Evolutionary conservation across 1,140 invertebrate genomes (phyloP), one percentile per base, ranked within the genome.

Genomic region (Drosophila oshimai): DNA sequence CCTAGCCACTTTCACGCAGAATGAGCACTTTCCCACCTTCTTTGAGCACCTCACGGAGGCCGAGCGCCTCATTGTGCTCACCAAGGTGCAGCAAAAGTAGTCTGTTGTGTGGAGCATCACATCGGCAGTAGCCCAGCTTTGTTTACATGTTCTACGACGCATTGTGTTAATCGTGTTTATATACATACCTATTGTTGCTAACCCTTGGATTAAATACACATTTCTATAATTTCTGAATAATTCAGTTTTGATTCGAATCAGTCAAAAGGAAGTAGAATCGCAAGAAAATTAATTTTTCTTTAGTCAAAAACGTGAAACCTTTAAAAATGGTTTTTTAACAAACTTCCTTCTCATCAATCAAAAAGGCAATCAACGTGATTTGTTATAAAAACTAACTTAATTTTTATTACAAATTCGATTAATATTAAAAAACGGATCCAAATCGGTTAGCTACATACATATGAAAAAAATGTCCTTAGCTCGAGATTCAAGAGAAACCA

Each of bases 11-110:
- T 94, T 95, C 65, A 92, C 92, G 2, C 92, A 92, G 37, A 93
- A 93, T 88, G 93, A 93, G 53, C 92, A 92, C 50, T 94, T 94
- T 58, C 91, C 90, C 6, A 91, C 77, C 5, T 95, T 94, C 64
- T 88, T 91, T 34, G 93, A 93, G 57, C 94, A 95, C 89, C 90
- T 94, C 3, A 94, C 92, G 13, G 84, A 78, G 24, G 17, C 65
- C 17, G 89, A 90, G 12, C 81, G 77, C 1, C 57, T 44, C 2
- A 12, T 68, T 6, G 31, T 83, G 29, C 24, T 80, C 1, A 50
- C 17, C 29, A 86, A 86, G 24, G 75, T 80, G 20, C 81, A 86
- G 26, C 74, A 84, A 13, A 78, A 84, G 58, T 57, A 50, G 37
- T 20, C 22, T 2, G 5, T 10, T 13, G 20, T n/a, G 2, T 15